Conservation (phyloP, 1,140 invertebrate genomes). For the Melitaea cinxia region DNA sequence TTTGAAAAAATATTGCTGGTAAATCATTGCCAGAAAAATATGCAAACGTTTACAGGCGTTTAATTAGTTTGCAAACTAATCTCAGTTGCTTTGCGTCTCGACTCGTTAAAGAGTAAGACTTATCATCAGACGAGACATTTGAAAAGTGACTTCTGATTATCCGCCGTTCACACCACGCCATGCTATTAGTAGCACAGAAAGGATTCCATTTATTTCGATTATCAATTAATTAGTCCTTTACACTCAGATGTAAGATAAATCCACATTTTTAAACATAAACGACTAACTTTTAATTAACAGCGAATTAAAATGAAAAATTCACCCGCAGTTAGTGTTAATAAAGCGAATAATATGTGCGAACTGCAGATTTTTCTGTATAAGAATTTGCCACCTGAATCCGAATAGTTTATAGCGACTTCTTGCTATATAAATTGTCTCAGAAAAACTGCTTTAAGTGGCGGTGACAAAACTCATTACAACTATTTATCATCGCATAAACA, state of each 20-base stretch:
- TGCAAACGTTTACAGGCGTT: neutral
- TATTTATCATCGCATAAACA: slow-evolving; percentile 5
- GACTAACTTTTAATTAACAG: slow-evolving; percentile 67
- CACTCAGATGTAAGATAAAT: slow-evolving; percentile 66
- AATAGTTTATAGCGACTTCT: slow-evolving; percentile 4
- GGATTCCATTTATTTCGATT: slow-evolving; percentile 71
- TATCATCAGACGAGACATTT: slow-evolving; percentile 56
- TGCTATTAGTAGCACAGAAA: slow-evolving; percentile 62
- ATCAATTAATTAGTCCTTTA: slow-evolving; percentile 79
- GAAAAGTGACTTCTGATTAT: slow-evolving; percentile 73
- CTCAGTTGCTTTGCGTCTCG: slow-evolving; percentile 15
- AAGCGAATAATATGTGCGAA: slow-evolving; percentile 51
- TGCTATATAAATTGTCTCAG: neutral
- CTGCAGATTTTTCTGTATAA: slow-evolving; percentile 36
- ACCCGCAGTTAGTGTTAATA: slow-evolving; percentile 54
- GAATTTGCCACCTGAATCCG: slow-evolving; percentile 9
- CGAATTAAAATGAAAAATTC: slow-evolving; percentile 72
- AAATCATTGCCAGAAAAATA: slow-evolving; percentile 2
- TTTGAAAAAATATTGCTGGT: neutral
- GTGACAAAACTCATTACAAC: slow-evolving; percentile 9
- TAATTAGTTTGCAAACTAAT: slow-evolving; percentile 26
- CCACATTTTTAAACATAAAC: slow-evolving; percentile 51
- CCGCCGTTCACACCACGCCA: slow-evolving; percentile 54
- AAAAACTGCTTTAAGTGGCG: slow-evolving; percentile 1
- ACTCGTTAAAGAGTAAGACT: slow-evolving; percentile 23